Evolutionary conservation across 2,888 invertebrate genomes (phyloP).

Genomic region (Emmelina monodactyla): DNA sequence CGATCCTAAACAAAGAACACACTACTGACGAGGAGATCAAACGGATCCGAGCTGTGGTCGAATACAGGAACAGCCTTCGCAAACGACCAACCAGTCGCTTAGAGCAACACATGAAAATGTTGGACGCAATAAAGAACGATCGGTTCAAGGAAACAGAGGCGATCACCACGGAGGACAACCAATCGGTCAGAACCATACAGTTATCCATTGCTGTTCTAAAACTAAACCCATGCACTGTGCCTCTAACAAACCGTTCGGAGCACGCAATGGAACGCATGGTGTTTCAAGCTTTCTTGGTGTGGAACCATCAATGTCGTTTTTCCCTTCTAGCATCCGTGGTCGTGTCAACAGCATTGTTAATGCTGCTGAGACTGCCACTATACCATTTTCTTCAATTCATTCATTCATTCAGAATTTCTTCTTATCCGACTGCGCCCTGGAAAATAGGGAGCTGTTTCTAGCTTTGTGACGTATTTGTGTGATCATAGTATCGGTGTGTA

Average conservation of each 20-base stretch:
- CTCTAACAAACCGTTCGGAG: slow-evolving; percentile 1
- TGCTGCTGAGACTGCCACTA: neutral
- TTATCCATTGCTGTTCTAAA: neutral
- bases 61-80: slow-evolving; percentile 26
- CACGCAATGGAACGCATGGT: slow-evolving; percentile 11
- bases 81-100: slow-evolving; percentile 39
- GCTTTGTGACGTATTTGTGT: too few relatives aligned
- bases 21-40: slow-evolving; percentile 33
- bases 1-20: slow-evolving; percentile 35
- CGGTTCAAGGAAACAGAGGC: slow-evolving; percentile 42
- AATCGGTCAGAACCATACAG: slow-evolving; percentile 46
- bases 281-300: neutral
- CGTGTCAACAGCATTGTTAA: neutral
- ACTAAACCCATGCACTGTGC: slow-evolving; percentile 1
- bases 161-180: slow-evolving; percentile 30
- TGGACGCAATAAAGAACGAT: slow-evolving; percentile 43
- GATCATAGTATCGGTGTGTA: too few relatives aligned
- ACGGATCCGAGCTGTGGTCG: slow-evolving; percentile 31
- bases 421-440: too few relatives aligned
- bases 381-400: neutral
- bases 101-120: slow-evolving; percentile 46
- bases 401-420: too few relatives aligned
- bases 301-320: neutral
- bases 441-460: too few relatives aligned
- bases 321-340: neutral